Base-by-base conservation (phyloP, 2,888 invertebrate species). In the Plagodis pulveraria region DNA sequence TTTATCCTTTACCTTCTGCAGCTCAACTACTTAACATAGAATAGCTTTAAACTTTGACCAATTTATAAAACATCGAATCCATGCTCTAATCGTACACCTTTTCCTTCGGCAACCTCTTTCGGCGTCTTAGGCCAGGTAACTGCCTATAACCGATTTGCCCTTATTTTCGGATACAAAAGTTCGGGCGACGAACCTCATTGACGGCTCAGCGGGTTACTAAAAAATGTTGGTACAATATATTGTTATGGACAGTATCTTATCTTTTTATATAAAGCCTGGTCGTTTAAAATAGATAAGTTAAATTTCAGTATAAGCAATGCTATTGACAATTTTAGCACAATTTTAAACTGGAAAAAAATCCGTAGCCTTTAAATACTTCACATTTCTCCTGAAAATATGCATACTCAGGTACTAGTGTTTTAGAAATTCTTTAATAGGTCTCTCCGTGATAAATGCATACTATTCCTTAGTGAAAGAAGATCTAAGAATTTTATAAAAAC, bases 161-260 rank as follows among this genome's bases (percentile, higher is more conserved):
- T 58, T 56, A 62, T 66, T 68, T 64, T 62, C 57, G 47, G 57
- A 68, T 67, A 70, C 56, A 64, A 65, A 69, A 71, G 63, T 58
- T 57, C 62, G 49, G 49, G 58, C 51, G 58, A 63, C 62, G 63
- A 63, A 66, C 57, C 63, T 60, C 60, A 66, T 66, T 58, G 57
- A 49, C 58, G 47, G 42, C 56, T 57, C 53, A 50, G 49, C 53
- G 34, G 46, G 52, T 56, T 65, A 53, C 62, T 60, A 22, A 56
- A 55, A 59, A 56, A 62, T 64, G 66, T 64, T 38, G 11, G 41
- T 42, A 11, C 40, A 53, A 40, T 41, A 44, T 57, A 48, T 22
- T 22, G 6, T 9, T 8, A 58, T 0, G n/a, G n/a, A 48, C 32
- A 50, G 45, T 58, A 53, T 32, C 41, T 40, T 36, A 58, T 43